These are phyloP conservation scores for Pholis gunnellus DNA, from an alignment of 2,113 vertebrate species.

Conservation along the genomic window DNA sequence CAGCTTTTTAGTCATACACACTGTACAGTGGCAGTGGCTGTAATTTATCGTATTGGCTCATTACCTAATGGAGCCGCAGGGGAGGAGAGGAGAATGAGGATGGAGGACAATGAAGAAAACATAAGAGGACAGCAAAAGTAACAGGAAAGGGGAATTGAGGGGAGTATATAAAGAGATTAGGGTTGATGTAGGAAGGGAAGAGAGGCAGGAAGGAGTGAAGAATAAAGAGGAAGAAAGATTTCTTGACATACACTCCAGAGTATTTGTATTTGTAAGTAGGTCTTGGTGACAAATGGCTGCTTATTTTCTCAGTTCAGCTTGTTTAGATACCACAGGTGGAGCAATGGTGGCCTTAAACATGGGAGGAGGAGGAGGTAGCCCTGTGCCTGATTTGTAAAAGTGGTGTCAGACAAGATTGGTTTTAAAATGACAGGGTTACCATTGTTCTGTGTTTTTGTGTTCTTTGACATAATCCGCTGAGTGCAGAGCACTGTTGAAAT, in stretches of 20 bases:
- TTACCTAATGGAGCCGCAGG: slow-evolving; percentile 77
- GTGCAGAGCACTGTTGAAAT: not conserved
- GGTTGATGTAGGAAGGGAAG: not conserved
- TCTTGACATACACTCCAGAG: not conserved
- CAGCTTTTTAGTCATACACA: slow-evolving; percentile 57
- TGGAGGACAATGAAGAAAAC: slow-evolving; percentile 10
- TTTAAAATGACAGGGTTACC: slow-evolving; percentile 22
- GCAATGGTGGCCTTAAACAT: not conserved
- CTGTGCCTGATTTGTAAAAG: slow-evolving; percentile 5
- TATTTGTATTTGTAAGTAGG: not conserved
- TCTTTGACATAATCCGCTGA: slow-evolving; percentile 12
- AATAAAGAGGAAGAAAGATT: not conserved
- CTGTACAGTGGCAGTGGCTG: slow-evolving; percentile 35
- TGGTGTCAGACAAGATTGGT: slow-evolving; percentile 16
- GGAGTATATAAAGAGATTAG: not conserved
- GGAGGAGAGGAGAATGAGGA: slow-evolving; percentile 9
- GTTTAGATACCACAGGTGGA: not conserved
- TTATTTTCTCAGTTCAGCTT: not conserved
- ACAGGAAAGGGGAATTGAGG: not conserved
- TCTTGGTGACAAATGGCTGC: not conserved
- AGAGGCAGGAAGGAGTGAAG: not conserved
- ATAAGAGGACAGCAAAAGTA: not conserved
- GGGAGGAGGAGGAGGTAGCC: not conserved
- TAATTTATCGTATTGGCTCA: slow-evolving; percentile 74
- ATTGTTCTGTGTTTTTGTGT: slow-evolving; percentile 18